Evolutionary conservation across 2,113 vertebrate genomes (phyloP).

Genomic region (Empidonax traillii): DNA sequence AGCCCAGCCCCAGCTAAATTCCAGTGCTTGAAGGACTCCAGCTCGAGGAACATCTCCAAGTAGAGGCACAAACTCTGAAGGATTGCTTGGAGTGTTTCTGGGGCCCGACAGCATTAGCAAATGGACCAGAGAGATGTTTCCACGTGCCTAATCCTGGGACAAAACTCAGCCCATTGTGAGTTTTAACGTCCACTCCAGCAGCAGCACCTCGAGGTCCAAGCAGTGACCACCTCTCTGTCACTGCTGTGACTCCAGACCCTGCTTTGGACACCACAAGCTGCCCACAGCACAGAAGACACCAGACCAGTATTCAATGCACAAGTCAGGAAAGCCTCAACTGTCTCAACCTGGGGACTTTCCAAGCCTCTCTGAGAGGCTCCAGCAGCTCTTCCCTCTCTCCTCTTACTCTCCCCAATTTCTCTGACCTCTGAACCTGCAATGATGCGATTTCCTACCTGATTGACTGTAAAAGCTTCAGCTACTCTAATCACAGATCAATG

Average conservation of each 20-base stretch:
- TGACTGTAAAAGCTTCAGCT: conserved; percentile 29
- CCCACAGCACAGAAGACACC: not conserved
- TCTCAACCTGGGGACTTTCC: not conserved
- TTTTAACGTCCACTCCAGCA: not conserved
- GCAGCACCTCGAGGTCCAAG: not conserved
- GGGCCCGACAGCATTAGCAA: not conserved
- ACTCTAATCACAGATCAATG: conserved; percentile 51
- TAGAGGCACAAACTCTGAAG: not conserved
- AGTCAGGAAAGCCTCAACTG: not conserved
- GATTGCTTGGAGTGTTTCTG: not conserved
- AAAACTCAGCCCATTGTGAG: not conserved
- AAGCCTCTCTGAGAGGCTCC: not conserved
- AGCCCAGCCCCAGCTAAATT: not conserved
- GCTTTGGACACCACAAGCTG: not conserved
- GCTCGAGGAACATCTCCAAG: not conserved
- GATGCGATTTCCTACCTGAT: conserved; percentile 1
- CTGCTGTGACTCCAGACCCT: not conserved
- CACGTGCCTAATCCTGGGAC: accelerated
- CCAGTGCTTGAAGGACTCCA: not conserved
- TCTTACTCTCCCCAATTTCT: accelerated
- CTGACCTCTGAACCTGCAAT: not conserved
- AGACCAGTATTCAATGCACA: not conserved
- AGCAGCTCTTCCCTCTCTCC: not conserved
- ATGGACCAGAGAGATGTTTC: not conserved
- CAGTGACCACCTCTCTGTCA: not conserved